Conservation (phyloP, 2,888 invertebrate genomes). For the Epistrophe grossulariae region DNA sequence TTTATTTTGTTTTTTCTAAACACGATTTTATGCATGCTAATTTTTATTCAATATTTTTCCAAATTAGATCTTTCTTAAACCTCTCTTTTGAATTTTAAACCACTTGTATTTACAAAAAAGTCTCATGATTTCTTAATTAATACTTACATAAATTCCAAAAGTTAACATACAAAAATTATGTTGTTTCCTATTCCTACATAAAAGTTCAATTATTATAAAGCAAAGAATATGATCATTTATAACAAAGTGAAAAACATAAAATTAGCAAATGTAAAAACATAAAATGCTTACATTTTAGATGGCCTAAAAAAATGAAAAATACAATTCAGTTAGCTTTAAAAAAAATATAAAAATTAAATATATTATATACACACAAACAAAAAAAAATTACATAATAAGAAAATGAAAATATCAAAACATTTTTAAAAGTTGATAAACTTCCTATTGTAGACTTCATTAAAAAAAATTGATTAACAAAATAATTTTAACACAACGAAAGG, state of each 20-base stretch:
- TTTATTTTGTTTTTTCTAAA: too few relatives aligned
- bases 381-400: constrained; percentile 4
- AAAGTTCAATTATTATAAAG: constrained; percentile 51
- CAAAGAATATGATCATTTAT: constrained; percentile 8
- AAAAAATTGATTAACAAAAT: background rate
- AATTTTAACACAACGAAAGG: constrained; percentile 22
- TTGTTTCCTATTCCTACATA: constrained; percentile 16
- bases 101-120: background rate
- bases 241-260: background rate
- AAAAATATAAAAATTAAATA: constrained; percentile 35
- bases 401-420: background rate
- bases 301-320: constrained; percentile 12
- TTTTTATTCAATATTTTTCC: too few relatives aligned
- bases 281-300: constrained; percentile 25
- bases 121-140: background rate
- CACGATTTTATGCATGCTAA: too few relatives aligned
- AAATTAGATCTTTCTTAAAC: too few relatives aligned
- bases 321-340: constrained; percentile 66
- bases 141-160: background rate
- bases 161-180: background rate
- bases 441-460: constrained; percentile 6
- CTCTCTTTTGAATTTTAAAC: background rate
- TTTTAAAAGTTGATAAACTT: background rate
- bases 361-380: constrained; percentile 38
- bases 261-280: constrained; percentile 16